These are phyloP conservation scores for Aphrophora alni DNA, from an alignment of 2,888 invertebrate species.

Conservation along the genomic window DNA sequence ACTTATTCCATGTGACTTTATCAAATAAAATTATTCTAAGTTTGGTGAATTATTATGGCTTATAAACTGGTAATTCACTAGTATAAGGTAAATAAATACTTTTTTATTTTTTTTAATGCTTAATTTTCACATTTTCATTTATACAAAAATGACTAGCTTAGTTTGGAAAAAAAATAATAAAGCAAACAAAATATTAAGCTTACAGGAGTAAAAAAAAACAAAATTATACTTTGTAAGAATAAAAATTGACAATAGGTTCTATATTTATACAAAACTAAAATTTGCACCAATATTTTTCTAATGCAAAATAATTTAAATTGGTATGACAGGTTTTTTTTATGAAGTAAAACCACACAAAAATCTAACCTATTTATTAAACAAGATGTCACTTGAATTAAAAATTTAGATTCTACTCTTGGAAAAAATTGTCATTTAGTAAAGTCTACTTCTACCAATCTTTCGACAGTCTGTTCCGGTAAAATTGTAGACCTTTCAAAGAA, in stretches of 20 bases:
- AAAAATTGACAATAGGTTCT: neutral
- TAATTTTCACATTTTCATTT: neutral
- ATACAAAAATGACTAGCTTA: constrained; percentile 4
- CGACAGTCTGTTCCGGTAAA: no score
- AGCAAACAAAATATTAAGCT: neutral
- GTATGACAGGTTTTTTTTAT: neutral
- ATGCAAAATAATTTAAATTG: neutral
- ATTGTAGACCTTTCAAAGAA: no score
- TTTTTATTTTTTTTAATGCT: no score
- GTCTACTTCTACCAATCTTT: no score
- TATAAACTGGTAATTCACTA: neutral
- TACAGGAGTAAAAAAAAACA: no score
- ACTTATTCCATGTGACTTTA: neutral
- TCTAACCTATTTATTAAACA: neutral
- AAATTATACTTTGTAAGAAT: neutral
- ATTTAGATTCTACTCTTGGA: no score
- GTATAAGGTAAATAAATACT: neutral
- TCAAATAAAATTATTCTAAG: neutral
- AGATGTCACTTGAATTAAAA: no score
- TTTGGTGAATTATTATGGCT: neutral
- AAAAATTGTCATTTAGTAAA: no score
- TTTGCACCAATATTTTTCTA: neutral
- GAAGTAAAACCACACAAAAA: neutral
- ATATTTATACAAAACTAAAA: neutral
- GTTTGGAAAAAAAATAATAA: neutral